phyloP scores from a whole-genome alignment of 2,113 vertebrate species.

The Rhegmatorhina hoffmannsi region DNA sequence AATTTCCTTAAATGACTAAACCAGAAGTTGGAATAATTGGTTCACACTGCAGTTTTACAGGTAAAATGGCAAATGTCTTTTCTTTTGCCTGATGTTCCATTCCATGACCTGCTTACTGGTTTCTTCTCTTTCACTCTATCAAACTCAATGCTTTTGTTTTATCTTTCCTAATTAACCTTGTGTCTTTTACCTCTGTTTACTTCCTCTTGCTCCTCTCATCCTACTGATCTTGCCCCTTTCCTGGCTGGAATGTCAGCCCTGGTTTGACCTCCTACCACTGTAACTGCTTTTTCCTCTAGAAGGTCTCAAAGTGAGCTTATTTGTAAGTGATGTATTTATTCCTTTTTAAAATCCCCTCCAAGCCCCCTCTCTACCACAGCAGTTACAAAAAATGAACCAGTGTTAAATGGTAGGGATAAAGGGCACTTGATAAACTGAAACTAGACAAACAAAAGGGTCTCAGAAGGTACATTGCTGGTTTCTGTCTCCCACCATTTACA shows the following conservation, averaged over 20 bases:
- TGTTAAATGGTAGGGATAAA: background rate
- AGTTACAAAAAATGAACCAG: background rate
- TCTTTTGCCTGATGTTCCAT: background rate
- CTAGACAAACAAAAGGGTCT: background rate
- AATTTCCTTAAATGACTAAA: background rate
- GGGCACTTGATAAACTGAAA: background rate
- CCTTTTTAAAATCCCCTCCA: background rate
- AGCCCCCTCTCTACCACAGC: background rate
- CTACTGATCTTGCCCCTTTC: background rate
- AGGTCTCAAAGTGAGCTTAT: background rate
- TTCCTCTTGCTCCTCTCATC: background rate
- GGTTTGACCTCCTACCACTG: background rate
- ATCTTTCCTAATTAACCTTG: background rate
- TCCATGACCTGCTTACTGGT: background rate
- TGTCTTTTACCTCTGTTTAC: background rate
- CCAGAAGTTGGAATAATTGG: background rate
- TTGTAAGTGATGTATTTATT: background rate
- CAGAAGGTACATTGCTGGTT: background rate
- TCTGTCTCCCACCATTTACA: background rate
- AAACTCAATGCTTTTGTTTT: background rate
- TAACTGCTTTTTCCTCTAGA: background rate
- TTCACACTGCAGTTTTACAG: background rate
- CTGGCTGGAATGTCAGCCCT: background rate
- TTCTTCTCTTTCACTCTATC: background rate
- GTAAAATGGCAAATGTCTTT: background rate